Percentiles rank a stretch among this genome's conserved stretches.
These are phyloP conservation scores for Leptinotarsa haldemani DNA, from an alignment of 2,888 invertebrate species.

Conservation along the genomic window DNA sequence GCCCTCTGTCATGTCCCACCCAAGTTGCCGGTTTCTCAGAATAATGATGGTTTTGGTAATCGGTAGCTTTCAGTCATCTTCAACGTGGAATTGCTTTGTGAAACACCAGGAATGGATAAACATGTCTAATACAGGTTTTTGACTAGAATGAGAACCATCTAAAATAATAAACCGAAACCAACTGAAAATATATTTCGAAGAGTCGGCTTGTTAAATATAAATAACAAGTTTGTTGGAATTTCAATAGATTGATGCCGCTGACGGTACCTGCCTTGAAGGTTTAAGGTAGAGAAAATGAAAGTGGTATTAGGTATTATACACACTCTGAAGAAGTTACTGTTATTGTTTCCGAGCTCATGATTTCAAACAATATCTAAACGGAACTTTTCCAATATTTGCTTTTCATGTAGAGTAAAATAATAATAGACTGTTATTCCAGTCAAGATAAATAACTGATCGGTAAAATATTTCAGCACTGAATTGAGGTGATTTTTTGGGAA, in stretches of 20 bases:
- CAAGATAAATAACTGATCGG: no score
- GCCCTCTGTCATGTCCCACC: no score
- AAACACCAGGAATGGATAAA: slow-evolving; percentile 1
- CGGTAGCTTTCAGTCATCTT: slow-evolving; percentile 1
- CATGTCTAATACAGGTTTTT: slow-evolving; percentile 11
- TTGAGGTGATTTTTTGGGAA: no score
- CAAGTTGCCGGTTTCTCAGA: background rate
- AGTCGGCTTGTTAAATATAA: slow-evolving; percentile 11
- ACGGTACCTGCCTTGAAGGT: slow-evolving; percentile 12
- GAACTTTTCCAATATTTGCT: background rate
- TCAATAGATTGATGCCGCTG: slow-evolving; percentile 17
- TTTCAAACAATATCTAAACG: background rate
- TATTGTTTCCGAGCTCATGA: background rate
- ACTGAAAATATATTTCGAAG: slow-evolving; percentile 10
- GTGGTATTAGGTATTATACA: background rate
- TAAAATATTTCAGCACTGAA: no score
- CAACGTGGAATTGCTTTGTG: background rate
- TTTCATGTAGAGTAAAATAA: background rate
- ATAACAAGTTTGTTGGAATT: slow-evolving; percentile 8
- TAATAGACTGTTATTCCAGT: no score
- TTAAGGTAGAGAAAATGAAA: slow-evolving; percentile 1
- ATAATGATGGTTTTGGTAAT: background rate
- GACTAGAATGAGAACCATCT: slow-evolving; percentile 5
- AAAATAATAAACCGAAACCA: slow-evolving; percentile 14
- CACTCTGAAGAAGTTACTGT: slow-evolving; percentile 3